phyloP scores from a whole-genome alignment of 2,797 vertebrate genomes.

The Siniperca obscura region DNA sequence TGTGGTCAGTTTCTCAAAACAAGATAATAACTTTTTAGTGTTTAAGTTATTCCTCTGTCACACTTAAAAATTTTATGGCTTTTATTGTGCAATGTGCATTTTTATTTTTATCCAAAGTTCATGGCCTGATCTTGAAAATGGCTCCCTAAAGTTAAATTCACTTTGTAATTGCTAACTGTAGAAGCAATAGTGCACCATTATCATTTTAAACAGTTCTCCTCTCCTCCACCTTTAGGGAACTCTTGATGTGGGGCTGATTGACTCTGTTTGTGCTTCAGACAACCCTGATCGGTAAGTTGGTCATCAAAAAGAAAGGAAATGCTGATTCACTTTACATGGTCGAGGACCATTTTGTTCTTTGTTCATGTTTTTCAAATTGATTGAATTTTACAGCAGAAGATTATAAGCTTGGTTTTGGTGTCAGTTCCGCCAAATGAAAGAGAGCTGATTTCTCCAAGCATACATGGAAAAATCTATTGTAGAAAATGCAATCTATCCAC shows the following conservation, averaged over 20 bases:
- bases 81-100: background rate
- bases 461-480: background rate
- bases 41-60: background rate
- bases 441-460: background rate
- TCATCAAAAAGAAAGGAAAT: background rate
- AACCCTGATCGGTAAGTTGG: constrained; percentile 88
- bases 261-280: constrained; percentile 91
- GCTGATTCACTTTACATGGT: background rate
- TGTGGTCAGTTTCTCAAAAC: constrained; percentile 81
- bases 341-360: background rate
- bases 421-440: background rate
- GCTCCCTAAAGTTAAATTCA: background rate
- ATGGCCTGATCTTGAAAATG: background rate
- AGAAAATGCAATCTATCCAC: background rate
- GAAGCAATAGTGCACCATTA: background rate
- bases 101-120: no score
- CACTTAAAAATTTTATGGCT: background rate
- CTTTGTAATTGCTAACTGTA: background rate
- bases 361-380: background rate
- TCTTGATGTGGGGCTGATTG: constrained; percentile 89
- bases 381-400: background rate
- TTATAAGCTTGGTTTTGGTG: background rate
- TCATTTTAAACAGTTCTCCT: background rate
- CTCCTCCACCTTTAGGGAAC: constrained; percentile 81
- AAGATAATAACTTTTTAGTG: background rate